These are phyloP conservation scores for Tribolium freemani DNA, from an alignment of 2,888 invertebrate species.

Conservation along the genomic window DNA sequence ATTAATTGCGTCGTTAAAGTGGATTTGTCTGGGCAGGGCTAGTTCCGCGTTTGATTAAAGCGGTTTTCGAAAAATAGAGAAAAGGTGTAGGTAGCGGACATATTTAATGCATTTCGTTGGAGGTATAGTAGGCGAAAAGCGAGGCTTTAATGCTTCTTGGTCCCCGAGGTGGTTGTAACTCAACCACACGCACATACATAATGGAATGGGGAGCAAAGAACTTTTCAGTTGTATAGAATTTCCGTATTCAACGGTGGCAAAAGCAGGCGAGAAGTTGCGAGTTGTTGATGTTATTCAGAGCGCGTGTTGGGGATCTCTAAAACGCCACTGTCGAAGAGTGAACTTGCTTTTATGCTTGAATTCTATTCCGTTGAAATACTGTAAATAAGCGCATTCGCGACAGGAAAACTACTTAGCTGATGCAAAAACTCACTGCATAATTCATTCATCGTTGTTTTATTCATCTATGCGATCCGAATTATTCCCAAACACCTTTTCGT, in stretches of 20 bases:
- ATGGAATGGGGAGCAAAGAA: slow-evolving; percentile 53
- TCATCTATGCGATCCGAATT: slow-evolving; percentile 26
- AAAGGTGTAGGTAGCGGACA: neutral
- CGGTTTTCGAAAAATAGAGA: slow-evolving; percentile 3
- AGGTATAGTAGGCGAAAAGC: slow-evolving; percentile 13
- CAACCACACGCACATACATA: slow-evolving; percentile 50
- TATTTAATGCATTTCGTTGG: slow-evolving; percentile 24
- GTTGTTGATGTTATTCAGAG: slow-evolving; percentile 54
- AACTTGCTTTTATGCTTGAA: slow-evolving; percentile 45
- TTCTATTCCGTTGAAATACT: slow-evolving; percentile 45
- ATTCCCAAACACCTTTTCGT: slow-evolving; percentile 18
- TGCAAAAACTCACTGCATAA: slow-evolving; percentile 45
- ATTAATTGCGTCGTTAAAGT: no score
- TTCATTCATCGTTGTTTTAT: slow-evolving; percentile 42
- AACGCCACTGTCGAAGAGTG: slow-evolving; percentile 48
- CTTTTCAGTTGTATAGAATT: slow-evolving; percentile 55
- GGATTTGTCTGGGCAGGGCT: no score
- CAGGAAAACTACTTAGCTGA: slow-evolving; percentile 43
- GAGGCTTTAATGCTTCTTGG: slow-evolving; percentile 6
- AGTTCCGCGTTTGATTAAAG: slow-evolving; percentile 9
- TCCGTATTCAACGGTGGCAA: slow-evolving; percentile 55
- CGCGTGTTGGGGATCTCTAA: slow-evolving; percentile 54
- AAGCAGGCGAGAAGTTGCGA: slow-evolving; percentile 54
- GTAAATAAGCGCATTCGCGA: slow-evolving; percentile 45
- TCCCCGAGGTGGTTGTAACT: slow-evolving; percentile 39